A percentile compares a stretch with the other conserved stretches of the same genome.
phyloP scores from a whole-genome alignment of 1,140 invertebrate genomes.

The Archegozetes longisetosus region DNA sequence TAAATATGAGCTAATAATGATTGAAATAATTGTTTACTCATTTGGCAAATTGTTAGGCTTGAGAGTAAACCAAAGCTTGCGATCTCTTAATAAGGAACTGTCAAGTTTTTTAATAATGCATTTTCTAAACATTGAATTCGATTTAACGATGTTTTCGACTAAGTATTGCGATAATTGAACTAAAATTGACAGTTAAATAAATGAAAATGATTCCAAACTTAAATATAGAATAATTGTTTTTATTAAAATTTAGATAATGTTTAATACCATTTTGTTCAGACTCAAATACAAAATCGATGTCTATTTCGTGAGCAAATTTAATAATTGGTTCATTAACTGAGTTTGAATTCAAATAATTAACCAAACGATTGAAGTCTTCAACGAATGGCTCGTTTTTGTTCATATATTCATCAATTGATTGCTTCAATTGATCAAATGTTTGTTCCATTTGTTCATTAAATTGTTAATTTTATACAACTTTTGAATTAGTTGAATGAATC shows the following conservation, averaged over 20 bases:
- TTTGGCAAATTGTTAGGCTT: neutral
- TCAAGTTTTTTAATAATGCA: neutral
- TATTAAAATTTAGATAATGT: neutral
- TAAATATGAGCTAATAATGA: no score
- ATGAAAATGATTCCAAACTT: neutral
- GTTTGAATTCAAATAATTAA: no score
- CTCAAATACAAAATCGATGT: neutral
- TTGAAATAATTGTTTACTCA: no score
- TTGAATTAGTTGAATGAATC: no score
- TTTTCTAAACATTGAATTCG: neutral
- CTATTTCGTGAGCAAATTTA: neutral
- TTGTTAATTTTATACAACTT: no score
- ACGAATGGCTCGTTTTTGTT: no score
- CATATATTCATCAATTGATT: no score
- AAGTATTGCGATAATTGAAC: neutral
- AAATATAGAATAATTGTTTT: neutral
- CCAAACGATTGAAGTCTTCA: no score
- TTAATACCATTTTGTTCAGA: neutral
- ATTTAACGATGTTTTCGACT: neutral
- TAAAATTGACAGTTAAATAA: neutral
- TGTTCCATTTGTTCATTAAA: no score
- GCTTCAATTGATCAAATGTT: no score
- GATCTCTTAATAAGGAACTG: neutral
- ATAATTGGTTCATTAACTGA: no score
- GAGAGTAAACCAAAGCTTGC: neutral